phyloP scores from a whole-genome alignment of 2,888 invertebrate genomes.

The Sphaerophoria rueppellii region DNA sequence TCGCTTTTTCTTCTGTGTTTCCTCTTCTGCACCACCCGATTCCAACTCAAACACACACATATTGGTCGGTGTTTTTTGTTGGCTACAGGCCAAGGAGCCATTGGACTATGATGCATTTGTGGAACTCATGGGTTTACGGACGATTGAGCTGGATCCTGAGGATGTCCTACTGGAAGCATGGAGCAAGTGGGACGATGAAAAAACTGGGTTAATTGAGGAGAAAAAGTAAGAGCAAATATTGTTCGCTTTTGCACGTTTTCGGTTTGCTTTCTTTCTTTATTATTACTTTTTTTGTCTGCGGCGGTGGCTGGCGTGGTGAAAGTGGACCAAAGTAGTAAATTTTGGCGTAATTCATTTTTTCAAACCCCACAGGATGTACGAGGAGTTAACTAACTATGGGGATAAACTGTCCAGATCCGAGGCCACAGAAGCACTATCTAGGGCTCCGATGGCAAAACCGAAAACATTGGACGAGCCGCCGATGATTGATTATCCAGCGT shows the following conservation, averaged over 20 bases:
- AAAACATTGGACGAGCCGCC: conserved; percentile 82
- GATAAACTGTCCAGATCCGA: conserved; percentile 86
- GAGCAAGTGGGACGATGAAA: conserved; percentile 86
- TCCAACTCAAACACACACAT: too few species aligned
- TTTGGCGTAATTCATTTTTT: conserved; percentile 11
- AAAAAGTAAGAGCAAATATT: conserved; percentile 83
- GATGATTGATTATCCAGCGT: conserved; percentile 86
- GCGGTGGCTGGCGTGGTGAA: background rate
- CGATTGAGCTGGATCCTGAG: conserved; percentile 86
- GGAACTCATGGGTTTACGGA: conserved; percentile 85
- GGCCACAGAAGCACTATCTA: conserved; percentile 85
- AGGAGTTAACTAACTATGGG: conserved; percentile 86
- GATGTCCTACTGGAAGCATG: conserved; percentile 85
- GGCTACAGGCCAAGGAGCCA: conserved; percentile 83
- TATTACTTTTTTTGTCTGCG: background rate
- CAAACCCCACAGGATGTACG: conserved; percentile 83
- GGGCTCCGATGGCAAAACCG: conserved; percentile 85
- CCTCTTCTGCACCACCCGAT: background rate
- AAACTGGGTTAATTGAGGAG: conserved; percentile 85
- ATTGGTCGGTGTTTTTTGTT: conserved; percentile 15
- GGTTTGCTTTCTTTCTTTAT: background rate
- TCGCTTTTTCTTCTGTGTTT: background rate
- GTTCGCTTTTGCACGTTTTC: background rate
- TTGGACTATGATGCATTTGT: conserved; percentile 86
- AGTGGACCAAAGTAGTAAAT: conserved; percentile 47